These are phyloP conservation scores for Apis dorsata DNA, from an alignment of 1,140 invertebrate species.

Conservation along the genomic window DNA sequence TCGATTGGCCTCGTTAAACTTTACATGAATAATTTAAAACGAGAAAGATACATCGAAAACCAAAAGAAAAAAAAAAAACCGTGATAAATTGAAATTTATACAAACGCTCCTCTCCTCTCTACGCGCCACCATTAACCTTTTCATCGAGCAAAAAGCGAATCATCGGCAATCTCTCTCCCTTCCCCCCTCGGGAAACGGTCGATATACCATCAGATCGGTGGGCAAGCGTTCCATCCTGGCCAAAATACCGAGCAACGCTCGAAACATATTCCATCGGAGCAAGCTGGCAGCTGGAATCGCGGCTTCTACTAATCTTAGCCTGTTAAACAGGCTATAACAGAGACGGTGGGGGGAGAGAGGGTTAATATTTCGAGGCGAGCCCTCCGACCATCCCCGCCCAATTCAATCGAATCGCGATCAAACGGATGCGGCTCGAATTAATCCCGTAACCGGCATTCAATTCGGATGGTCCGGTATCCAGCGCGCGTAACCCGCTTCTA, in stretches of 20 bases:
- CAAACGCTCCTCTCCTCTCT: too few relatives aligned
- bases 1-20: too few relatives aligned
- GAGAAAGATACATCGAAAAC: background rate
- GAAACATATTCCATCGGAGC: slow-evolving; percentile 28
- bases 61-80: background rate
- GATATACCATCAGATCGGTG: background rate
- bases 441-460: slow-evolving; percentile 44
- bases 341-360: background rate
- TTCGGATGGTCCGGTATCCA: slow-evolving; percentile 29
- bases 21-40: too few relatives aligned
- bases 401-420: slow-evolving; percentile 46
- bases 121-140: background rate
- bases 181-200: background rate
- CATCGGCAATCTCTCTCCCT: background rate
- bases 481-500: slow-evolving; percentile 32
- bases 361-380: slow-evolving; percentile 41
- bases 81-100: background rate
- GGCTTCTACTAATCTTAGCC: slow-evolving; percentile 5
- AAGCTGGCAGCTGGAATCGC: slow-evolving; percentile 14
- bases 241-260: slow-evolving; percentile 20
- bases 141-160: background rate
- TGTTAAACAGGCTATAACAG: slow-evolving; percentile 11
- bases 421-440: slow-evolving; percentile 43
- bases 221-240: slow-evolving; percentile 3
- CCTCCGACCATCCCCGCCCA: background rate